phyloP scores from a whole-genome alignment of 2,888 invertebrate genomes.

The Mythimna loreyi region DNA sequence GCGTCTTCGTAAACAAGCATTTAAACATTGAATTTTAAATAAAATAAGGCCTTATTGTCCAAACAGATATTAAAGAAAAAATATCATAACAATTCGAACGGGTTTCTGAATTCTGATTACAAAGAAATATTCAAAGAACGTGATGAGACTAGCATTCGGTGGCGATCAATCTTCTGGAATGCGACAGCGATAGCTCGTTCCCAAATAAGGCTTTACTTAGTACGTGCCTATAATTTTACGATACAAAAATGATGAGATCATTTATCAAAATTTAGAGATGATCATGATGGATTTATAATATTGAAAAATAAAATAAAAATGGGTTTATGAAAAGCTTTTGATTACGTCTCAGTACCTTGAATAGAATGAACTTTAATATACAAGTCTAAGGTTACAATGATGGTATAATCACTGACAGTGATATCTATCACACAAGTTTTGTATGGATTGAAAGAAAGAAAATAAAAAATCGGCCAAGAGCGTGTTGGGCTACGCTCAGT shows the following conservation, averaged over 20 bases:
- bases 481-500: too few relatives aligned
- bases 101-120: conserved; percentile 6
- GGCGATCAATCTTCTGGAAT: conserved; percentile 36
- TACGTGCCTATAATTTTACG: conserved; percentile 12
- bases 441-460: too few relatives aligned
- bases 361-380: too few relatives aligned
- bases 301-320: not conserved
- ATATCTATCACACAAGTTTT: too few relatives aligned
- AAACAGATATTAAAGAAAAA: not conserved
- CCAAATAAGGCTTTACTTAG: conserved; percentile 22
- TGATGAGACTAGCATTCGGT: conserved; percentile 2
- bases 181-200: conserved; percentile 11
- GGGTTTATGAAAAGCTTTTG: too few relatives aligned
- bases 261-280: conserved; percentile 33
- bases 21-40: too few relatives aligned
- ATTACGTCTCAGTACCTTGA: too few relatives aligned
- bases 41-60: not conserved
- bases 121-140: not conserved
- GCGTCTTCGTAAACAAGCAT: too few relatives aligned
- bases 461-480: too few relatives aligned
- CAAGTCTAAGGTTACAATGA: too few relatives aligned
- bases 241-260: conserved; percentile 14
- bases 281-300: conserved; percentile 13
- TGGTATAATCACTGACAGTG: too few relatives aligned
- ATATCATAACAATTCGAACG: not conserved